Percentiles rank a stretch among this genome's conserved stretches.
Evolutionary conservation across 2,797 vertebrate species (phyloP).

Genomic region (Amazona finschi): DNA sequence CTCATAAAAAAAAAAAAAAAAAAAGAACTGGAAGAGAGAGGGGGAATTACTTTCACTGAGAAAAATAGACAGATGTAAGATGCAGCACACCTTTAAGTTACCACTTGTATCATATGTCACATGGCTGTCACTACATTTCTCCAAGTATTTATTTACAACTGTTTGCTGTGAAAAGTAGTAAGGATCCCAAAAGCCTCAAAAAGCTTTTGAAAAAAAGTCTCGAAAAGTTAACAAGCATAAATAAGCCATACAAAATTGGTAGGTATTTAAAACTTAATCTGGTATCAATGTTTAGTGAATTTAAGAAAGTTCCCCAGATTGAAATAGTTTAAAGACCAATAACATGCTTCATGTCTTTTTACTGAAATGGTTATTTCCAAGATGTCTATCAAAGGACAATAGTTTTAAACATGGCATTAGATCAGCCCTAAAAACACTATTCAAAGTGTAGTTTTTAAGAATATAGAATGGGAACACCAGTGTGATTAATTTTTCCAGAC

Average conservation of each 20-base stretch:
- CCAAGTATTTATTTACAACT: background rate
- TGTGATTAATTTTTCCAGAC: background rate
- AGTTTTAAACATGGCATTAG: background rate
- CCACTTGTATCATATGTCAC: background rate
- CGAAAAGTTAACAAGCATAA: background rate
- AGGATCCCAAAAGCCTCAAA: background rate
- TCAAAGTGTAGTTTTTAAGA: background rate
- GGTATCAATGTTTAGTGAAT: background rate
- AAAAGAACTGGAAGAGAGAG: background rate
- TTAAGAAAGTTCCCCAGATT: background rate
- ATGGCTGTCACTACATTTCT: background rate
- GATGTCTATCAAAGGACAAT: background rate
- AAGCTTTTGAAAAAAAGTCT: background rate
- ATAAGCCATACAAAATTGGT: background rate
- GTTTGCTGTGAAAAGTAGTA: background rate
- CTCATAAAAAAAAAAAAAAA: background rate
- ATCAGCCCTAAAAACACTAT: background rate
- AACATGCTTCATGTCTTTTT: background rate
- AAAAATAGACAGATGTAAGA: background rate
- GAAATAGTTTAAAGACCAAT: background rate
- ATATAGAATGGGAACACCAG: background rate
- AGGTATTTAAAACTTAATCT: background rate
- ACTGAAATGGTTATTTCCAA: background rate
- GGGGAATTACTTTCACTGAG: background rate
- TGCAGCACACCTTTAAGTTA: background rate